phyloP scores from a whole-genome alignment of 2,113 vertebrate species.

The human region DNA sequence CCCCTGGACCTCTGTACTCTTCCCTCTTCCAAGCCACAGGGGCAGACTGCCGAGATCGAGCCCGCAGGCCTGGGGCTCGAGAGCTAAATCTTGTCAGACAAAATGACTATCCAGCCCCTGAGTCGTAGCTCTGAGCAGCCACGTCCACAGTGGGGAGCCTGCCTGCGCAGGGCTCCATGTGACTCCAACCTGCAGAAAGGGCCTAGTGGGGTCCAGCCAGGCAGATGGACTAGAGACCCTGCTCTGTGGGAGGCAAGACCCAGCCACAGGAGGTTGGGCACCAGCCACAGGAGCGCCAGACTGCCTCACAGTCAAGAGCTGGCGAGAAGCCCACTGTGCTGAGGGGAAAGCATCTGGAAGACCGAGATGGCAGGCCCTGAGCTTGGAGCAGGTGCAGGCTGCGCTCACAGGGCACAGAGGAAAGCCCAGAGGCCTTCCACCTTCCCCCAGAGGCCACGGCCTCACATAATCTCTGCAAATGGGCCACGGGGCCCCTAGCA shows the following conservation, averaged over 20 bases:
- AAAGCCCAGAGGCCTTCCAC: too few relatives aligned
- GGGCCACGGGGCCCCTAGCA: neutral
- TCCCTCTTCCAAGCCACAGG: too few relatives aligned
- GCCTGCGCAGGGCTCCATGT: neutral
- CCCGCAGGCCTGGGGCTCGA: neutral
- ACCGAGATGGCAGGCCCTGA: neutral
- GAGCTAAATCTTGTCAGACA: neutral
- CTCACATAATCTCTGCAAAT: neutral
- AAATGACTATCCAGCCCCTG: accelerated
- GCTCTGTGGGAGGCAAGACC: accelerated
- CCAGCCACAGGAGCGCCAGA: too few relatives aligned
- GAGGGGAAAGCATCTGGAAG: neutral
- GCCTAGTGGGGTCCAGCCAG: neutral
- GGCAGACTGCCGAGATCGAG: neutral
- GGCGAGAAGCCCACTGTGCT: accelerated
- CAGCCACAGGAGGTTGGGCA: neutral
- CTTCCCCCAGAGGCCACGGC: neutral
- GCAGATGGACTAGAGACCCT: neutral
- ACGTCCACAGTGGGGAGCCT: accelerated
- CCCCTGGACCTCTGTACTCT: neutral
- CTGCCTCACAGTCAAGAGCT: neutral
- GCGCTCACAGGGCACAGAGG: accelerated
- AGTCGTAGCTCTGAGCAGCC: neutral
- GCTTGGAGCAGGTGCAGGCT: accelerated
- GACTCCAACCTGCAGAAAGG: neutral